Evolutionary conservation across 1,140 invertebrate species (phyloP).

Genomic region (Formica exsecta): DNA sequence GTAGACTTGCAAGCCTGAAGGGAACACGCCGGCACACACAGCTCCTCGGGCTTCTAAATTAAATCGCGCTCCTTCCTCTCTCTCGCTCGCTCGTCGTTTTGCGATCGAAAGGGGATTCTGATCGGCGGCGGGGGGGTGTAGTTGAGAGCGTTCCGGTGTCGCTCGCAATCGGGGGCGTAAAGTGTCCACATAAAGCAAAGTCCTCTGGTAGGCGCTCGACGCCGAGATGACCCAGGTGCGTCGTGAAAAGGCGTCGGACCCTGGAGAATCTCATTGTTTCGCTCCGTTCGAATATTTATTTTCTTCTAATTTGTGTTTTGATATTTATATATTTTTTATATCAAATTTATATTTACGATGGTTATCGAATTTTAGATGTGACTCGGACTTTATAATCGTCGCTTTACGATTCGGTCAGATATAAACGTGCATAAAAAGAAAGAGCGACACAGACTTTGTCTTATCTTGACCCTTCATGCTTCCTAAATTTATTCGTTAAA

Average conservation of each 20-base stretch:
- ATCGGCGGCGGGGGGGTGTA: constrained; percentile 73
- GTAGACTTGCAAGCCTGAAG: constrained; percentile 59
- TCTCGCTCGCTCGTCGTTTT: constrained; percentile 45
- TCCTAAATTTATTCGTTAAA: too few species aligned
- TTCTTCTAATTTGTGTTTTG: neutral
- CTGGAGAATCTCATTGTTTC: constrained; percentile 11
- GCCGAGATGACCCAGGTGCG: constrained; percentile 67
- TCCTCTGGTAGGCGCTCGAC: constrained; percentile 66
- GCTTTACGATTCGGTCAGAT: too few species aligned
- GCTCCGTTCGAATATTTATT: neutral
- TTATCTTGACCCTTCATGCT: too few species aligned
- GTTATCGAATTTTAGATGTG: too few species aligned
- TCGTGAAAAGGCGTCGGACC: constrained; percentile 1
- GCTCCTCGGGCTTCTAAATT: constrained; percentile 81
- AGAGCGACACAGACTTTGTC: too few species aligned
- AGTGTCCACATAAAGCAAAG: constrained; percentile 85
- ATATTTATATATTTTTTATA: neutral
- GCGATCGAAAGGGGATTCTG: constrained; percentile 75
- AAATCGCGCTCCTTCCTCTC: constrained; percentile 66
- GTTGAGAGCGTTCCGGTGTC: constrained; percentile 86
- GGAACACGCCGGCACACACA: constrained; percentile 55
- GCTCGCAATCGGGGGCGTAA: constrained; percentile 86
- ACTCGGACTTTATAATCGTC: too few species aligned
- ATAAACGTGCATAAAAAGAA: too few species aligned
- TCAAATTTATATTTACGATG: neutral